These are phyloP conservation scores for Laticauda colubrina DNA, from an alignment of 2,113 vertebrate species.

Conservation along the genomic window DNA sequence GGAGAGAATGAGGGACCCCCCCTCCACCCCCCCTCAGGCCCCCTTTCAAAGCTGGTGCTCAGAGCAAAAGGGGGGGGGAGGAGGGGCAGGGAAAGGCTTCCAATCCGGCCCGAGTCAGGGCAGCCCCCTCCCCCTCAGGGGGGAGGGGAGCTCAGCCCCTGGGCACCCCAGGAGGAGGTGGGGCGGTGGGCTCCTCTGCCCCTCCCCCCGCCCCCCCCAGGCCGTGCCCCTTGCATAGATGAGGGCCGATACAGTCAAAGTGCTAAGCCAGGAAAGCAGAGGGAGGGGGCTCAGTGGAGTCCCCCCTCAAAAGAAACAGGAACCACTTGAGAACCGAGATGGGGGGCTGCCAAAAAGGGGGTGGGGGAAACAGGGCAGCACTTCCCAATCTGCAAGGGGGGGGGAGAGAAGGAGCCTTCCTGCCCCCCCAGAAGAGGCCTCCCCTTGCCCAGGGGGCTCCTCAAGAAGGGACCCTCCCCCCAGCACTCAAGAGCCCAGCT, in stretches of 20 bases:
- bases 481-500: too few species aligned
- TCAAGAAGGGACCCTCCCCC: fast-evolving
- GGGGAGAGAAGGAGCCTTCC: not conserved
- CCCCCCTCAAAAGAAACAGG: not conserved
- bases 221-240: conserved; percentile 19
- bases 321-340: not conserved
- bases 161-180: not conserved
- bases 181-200: not conserved
- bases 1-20: too few species aligned
- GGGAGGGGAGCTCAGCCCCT: not conserved
- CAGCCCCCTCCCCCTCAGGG: not conserved
- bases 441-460: not conserved
- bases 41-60: too few species aligned
- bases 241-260: conserved; percentile 23
- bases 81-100: not conserved
- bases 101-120: not conserved
- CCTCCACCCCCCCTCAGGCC: not conserved
- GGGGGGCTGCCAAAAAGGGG: not conserved
- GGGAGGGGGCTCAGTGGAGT: not conserved
- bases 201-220: not conserved
- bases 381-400: not conserved
- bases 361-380: not conserved
- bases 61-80: not conserved
- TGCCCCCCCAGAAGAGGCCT: too few species aligned
- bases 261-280: conserved; percentile 6